Percentiles rank a stretch among this genome's conserved stretches.
These are phyloP conservation scores for Sarcophaga subvicina DNA, from an alignment of 2,888 invertebrate genomes.

Conservation along the genomic window DNA sequence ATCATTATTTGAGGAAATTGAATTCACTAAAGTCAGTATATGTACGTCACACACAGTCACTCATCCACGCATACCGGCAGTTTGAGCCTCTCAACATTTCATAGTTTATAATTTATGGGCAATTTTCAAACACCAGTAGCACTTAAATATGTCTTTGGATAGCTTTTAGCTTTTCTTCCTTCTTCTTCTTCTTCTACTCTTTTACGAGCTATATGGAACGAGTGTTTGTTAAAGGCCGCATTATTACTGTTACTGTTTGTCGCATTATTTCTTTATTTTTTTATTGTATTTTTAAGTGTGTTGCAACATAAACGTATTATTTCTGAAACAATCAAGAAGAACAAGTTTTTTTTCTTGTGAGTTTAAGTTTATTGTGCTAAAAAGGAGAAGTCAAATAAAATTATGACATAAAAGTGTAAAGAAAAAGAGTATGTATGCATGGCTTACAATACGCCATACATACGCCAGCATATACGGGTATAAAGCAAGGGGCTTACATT, in stretches of 20 bases:
- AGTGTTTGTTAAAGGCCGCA: conserved; percentile 9
- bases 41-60: no score
- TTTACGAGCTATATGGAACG: background rate
- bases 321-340: conserved; percentile 69
- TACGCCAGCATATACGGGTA: no score
- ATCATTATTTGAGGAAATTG: background rate
- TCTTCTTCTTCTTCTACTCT: background rate
- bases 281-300: no score
- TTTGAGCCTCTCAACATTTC: conserved; percentile 53
- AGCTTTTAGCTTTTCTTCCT: conserved; percentile 18
- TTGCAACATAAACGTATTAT: conserved; percentile 68
- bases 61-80: background rate
- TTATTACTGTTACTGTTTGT: conserved; percentile 32
- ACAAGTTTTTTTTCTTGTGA: conserved; percentile 55
- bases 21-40: background rate
- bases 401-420: background rate
- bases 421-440: background rate
- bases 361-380: background rate
- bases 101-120: conserved; percentile 69
- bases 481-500: background rate
- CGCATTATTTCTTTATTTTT: background rate
- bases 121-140: conserved; percentile 69
- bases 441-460: no score
- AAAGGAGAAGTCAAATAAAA: background rate
- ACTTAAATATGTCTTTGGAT: conserved; percentile 43